These are phyloP conservation scores for Volucella zonaria DNA, from an alignment of 2,888 invertebrate genomes.

Conservation along the genomic window DNA sequence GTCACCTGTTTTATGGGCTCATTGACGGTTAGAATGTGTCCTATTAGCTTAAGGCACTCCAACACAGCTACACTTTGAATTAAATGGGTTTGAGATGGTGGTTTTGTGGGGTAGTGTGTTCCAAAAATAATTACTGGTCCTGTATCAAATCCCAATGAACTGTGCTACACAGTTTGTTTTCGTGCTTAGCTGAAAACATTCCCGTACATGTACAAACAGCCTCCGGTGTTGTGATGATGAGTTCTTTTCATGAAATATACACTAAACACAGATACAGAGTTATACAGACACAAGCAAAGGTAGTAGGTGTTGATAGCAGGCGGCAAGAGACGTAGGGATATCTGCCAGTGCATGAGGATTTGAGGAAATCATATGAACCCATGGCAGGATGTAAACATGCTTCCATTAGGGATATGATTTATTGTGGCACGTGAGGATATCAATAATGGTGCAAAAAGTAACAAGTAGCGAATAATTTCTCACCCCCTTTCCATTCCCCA, in stretches of 20 bases:
- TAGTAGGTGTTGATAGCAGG: background rate
- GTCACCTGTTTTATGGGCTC: constrained; percentile 50
- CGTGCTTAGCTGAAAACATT: background rate
- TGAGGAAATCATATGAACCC: background rate
- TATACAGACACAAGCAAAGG: background rate
- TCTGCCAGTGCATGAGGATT: constrained; percentile 7
- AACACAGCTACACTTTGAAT: constrained; percentile 13
- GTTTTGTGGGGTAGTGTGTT: constrained; percentile 14
- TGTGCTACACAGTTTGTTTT: constrained; percentile 35
- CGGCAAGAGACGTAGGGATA: background rate
- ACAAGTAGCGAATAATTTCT: constrained; percentile 61
- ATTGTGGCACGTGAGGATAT: constrained; percentile 60
- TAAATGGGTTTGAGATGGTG: too few species aligned
- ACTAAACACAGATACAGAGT: constrained; percentile 2
- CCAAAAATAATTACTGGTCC: constrained; percentile 65
- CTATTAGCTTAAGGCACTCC: constrained; percentile 37
- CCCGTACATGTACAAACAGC: constrained; percentile 63
- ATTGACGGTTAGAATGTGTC: constrained; percentile 48
- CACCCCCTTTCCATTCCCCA: background rate
- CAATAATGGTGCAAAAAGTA: constrained; percentile 51
- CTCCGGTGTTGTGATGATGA: constrained; percentile 58
- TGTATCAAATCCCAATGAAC: constrained; percentile 62
- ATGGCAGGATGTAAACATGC: constrained; percentile 26
- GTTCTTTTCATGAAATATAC: constrained; percentile 54
- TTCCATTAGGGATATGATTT: constrained; percentile 63